Percentiles rank a stretch among this genome's conserved stretches.
Evolutionary conservation across 2,888 invertebrate genomes (phyloP).

Genomic region (Rhagophthalmus giganteus): DNA sequence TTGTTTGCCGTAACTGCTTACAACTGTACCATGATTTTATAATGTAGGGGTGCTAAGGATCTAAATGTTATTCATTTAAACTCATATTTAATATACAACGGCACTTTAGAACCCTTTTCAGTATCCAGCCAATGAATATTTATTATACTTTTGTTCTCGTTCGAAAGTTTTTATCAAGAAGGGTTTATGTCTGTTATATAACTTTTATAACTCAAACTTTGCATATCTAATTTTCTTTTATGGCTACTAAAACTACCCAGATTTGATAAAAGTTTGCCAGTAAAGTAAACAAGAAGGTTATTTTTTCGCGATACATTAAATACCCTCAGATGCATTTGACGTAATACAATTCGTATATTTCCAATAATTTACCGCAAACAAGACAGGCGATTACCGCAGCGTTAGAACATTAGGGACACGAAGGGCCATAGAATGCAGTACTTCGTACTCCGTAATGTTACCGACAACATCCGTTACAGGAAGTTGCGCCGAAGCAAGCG

Average conservation of each 20-base stretch:
- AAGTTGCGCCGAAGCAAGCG: slow-evolving; percentile 29
- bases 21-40: slow-evolving; percentile 48
- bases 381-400: slow-evolving; percentile 47
- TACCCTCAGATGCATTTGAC: slow-evolving; percentile 2
- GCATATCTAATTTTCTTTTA: slow-evolving; percentile 30
- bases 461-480: slow-evolving; percentile 41
- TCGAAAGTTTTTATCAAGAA: slow-evolving; percentile 33
- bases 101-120: slow-evolving; percentile 37
- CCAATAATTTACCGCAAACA: slow-evolving; percentile 50
- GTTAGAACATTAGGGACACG: slow-evolving; percentile 50
- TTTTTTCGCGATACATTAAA: slow-evolving; percentile 4
- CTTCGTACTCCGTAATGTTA: slow-evolving; percentile 44
- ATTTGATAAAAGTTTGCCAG: slow-evolving; percentile 22
- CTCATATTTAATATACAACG: slow-evolving; percentile 52
- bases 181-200: slow-evolving; percentile 34
- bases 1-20: slow-evolving; percentile 48
- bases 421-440: slow-evolving; percentile 51
- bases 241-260: slow-evolving; percentile 25
- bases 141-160: slow-evolving; percentile 45
- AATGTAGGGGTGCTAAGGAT: slow-evolving; percentile 44
- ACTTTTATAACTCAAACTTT: slow-evolving; percentile 32
- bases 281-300: slow-evolving; percentile 20
- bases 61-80: slow-evolving; percentile 49
- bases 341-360: slow-evolving; percentile 23
- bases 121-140: slow-evolving; percentile 46